These are phyloP conservation scores for Silurus aristotelis DNA, from an alignment of 2,797 vertebrate genomes.

Conservation along the genomic window DNA sequence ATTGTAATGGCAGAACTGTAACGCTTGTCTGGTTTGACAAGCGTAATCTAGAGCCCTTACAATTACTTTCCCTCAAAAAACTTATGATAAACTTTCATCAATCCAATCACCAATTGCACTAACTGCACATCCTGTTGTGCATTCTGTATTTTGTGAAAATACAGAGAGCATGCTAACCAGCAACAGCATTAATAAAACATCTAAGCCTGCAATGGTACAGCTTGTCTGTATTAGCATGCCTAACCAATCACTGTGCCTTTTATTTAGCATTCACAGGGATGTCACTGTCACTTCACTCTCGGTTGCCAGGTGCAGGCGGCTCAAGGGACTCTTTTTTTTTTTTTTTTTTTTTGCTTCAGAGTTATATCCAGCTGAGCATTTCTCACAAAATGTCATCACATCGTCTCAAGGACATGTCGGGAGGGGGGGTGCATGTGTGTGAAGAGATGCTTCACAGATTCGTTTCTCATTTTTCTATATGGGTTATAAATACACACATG, in stretches of 20 bases:
- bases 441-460: neutral
- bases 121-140: neutral
- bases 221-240: conserved; percentile 28
- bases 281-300: conserved; percentile 6
- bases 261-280: conserved; percentile 46
- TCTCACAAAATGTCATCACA: conserved; percentile 26
- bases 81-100: neutral
- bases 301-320: conserved; percentile 22
- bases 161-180: neutral
- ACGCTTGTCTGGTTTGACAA: neutral
- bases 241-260: conserved; percentile 52
- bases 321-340: conserved; percentile 11
- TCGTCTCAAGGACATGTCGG: neutral
- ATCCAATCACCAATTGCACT: neutral
- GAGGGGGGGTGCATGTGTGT: neutral
- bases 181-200: conserved; percentile 28
- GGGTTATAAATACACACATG: neutral
- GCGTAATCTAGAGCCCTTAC: neutral
- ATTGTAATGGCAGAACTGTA: neutral
- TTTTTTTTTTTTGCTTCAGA: neutral
- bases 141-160: neutral
- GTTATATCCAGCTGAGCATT: conserved; percentile 30
- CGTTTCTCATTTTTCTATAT: neutral
- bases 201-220: neutral
- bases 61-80: neutral